Base-by-base conservation (phyloP, 2,888 invertebrate species). In the Tubulanus polymorphus region DNA sequence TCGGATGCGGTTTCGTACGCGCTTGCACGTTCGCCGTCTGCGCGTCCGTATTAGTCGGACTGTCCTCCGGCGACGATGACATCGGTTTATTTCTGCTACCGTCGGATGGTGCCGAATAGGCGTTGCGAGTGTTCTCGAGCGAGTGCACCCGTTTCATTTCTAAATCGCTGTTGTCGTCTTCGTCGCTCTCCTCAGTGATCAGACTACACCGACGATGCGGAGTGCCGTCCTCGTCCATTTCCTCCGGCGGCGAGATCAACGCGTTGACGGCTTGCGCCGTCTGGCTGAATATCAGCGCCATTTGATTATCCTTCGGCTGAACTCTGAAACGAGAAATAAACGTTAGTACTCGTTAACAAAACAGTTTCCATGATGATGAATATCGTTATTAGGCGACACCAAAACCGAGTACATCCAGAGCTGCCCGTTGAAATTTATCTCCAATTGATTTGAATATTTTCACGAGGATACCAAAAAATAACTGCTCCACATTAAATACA, bases 101-200 rank as follows among this genome's bases (percentile, higher is more conserved):
- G 66, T 55, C 28, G 12, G 57, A 37, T n/a, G 49, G 37, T 50
- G 45, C 32, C 12, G 15, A 12, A 35, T 15, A 46, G 52, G 27
- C 18, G 12, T 29, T 18, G 27, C 37, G 46, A 48, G 28, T 10
- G 41, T n/a, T n/a, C n/a, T n/a, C n/a, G n/a, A n/a, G n/a, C n/a
- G n/a, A n/a, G n/a, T n/a, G 12, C 35, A 54, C 32, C 57, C 54
- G 29, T 56, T 55, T 46, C 51, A 27, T 20, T 51, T 61, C 58
- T 41, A 64, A 64, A 61, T 74, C 63, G 59, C 71, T 63, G 60
- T 70, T 66, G 57, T 70, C 69, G 53, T 80, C 91, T 71, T 93
- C 93, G 73, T 90, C 89, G 71, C 92, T 93, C 68, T 93, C 93
- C 76, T 94, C 94, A 67, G 91, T 88, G 25, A 93, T 93, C 69